Evolutionary conservation across 1,140 invertebrate species (phyloP).

Genomic region (Trichogramma pretiosum): DNA sequence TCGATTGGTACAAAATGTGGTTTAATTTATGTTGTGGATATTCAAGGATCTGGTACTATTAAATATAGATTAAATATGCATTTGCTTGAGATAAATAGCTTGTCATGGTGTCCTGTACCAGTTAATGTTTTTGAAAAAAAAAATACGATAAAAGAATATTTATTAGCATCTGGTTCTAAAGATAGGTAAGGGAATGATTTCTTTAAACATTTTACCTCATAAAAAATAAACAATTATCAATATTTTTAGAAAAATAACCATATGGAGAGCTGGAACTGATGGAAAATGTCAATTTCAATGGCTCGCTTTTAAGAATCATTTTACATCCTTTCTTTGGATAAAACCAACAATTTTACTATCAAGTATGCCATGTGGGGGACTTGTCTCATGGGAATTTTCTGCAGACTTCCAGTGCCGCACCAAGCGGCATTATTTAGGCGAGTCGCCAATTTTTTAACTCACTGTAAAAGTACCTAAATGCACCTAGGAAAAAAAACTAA

Average conservation of each 20-base stretch:
- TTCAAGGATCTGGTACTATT: slow-evolving; percentile 50
- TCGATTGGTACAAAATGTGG: slow-evolving; percentile 61
- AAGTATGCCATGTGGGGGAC: slow-evolving; percentile 45
- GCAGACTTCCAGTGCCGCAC: too few species aligned
- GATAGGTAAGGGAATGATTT: slow-evolving; percentile 33
- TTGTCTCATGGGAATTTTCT: slow-evolving; percentile 45
- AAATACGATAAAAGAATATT: slow-evolving; percentile 34
- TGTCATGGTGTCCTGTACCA: slow-evolving; percentile 64
- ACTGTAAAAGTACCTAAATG: too few species aligned
- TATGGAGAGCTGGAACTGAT: slow-evolving; percentile 51
- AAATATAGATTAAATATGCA: slow-evolving; percentile 61
- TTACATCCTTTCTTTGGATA: slow-evolving; percentile 51
- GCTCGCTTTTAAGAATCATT: slow-evolving; percentile 26
- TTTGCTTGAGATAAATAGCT: slow-evolving; percentile 58
- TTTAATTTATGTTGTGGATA: slow-evolving; percentile 51
- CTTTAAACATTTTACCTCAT: slow-evolving; percentile 2
- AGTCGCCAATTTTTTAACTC: too few species aligned
- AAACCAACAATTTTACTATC: slow-evolving; percentile 42
- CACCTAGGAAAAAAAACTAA: too few species aligned
- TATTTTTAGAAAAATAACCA: slow-evolving; percentile 39
- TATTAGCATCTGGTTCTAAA: slow-evolving; percentile 48
- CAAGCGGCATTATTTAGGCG: too few species aligned
- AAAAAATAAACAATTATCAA: background rate
- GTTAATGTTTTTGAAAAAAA: slow-evolving; percentile 41
- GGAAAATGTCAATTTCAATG: slow-evolving; percentile 38